These are phyloP conservation scores for Ptilonorhynchus violaceus DNA, from an alignment of 2,113 vertebrate genomes.

Conservation along the genomic window DNA sequence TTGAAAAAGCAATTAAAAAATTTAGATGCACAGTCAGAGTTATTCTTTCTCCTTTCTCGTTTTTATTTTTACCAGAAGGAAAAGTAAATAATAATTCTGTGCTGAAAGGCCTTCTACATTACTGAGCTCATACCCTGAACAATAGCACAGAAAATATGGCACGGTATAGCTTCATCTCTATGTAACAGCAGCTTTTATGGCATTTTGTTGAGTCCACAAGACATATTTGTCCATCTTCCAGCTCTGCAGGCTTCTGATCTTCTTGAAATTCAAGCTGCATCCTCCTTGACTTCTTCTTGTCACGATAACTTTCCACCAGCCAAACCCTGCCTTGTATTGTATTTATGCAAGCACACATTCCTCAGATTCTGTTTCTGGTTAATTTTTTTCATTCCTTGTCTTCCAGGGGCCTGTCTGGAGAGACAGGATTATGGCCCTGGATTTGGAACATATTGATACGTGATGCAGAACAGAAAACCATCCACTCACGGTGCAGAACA, in stretches of 20 bases:
- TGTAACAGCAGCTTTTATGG: background rate
- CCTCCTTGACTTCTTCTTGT: slow-evolving; percentile 12
- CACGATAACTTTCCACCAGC: background rate
- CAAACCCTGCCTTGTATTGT: accelerated
- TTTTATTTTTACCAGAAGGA: background rate
- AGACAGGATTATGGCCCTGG: background rate
- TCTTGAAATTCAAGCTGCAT: background rate
- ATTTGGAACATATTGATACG: background rate
- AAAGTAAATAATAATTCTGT: background rate
- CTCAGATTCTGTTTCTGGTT: slow-evolving; percentile 15
- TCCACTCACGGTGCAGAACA: background rate
- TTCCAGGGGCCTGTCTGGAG: background rate
- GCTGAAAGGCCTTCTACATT: background rate
- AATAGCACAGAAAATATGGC: background rate
- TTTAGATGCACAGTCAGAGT: background rate
- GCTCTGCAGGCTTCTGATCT: background rate
- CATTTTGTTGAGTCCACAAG: slow-evolving; percentile 18
- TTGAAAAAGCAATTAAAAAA: background rate
- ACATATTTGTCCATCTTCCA: slow-evolving; percentile 11
- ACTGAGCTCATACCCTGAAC: background rate
- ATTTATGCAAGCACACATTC: slow-evolving; percentile 13
- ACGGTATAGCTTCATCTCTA: background rate
- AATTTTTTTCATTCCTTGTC: background rate
- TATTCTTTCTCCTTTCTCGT: background rate
- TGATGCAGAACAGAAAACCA: background rate